Conservation (phyloP, 2,113 vertebrate genomes). For the Eolophus roseicapilla region DNA sequence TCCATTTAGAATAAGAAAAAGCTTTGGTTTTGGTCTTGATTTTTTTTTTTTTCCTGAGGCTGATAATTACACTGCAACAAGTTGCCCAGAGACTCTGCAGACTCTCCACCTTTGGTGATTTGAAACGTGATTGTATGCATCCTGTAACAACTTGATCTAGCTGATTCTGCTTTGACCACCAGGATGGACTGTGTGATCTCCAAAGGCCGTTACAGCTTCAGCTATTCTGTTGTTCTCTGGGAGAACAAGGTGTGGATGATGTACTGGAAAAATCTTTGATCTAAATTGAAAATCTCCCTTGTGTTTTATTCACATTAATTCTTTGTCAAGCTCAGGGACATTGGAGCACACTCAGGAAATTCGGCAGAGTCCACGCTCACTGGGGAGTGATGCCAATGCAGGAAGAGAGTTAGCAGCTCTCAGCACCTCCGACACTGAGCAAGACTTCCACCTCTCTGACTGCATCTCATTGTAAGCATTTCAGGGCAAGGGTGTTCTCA, state of each 20-base stretch:
- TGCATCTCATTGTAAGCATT: background rate
- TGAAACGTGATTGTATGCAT: rapidly evolving
- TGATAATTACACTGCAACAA: background rate
- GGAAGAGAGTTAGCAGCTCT: background rate
- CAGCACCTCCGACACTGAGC: background rate
- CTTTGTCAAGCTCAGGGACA: background rate
- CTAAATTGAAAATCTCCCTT: background rate
- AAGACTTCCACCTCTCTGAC: background rate
- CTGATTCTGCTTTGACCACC: background rate
- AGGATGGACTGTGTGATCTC: background rate
- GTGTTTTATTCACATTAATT: background rate
- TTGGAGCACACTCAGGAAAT: background rate
- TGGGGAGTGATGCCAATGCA: background rate
- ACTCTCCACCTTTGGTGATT: background rate
- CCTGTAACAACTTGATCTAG: background rate
- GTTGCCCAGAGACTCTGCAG: background rate
- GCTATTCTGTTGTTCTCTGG: background rate
- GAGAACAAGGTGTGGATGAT: background rate
- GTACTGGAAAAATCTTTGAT: background rate
- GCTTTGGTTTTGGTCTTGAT: background rate
- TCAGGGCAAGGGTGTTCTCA: background rate
- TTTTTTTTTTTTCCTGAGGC: background rate
- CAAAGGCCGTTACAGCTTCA: background rate
- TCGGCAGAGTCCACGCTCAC: background rate
- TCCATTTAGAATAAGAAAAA: background rate